These are phyloP conservation scores for Muscicapa adusta DNA, from an alignment of 2,113 vertebrate genomes.

Conservation along the genomic window DNA sequence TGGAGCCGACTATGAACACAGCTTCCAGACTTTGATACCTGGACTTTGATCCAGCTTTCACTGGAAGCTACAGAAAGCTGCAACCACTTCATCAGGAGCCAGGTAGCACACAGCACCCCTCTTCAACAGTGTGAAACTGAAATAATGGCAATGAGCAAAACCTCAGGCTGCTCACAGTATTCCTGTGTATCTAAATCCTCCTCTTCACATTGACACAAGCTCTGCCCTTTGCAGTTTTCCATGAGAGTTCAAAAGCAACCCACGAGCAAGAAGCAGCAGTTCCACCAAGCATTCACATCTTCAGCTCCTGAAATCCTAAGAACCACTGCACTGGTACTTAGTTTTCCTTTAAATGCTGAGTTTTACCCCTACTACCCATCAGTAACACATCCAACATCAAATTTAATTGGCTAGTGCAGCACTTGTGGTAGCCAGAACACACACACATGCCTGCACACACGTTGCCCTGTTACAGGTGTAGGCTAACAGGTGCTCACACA, in stretches of 20 bases:
- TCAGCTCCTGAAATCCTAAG: background rate
- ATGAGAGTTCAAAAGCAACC: background rate
- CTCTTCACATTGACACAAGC: background rate
- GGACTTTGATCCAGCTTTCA: background rate
- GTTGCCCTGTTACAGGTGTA: background rate
- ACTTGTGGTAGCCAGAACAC: slow-evolving; percentile 5
- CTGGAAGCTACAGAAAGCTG: background rate
- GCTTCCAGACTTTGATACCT: background rate
- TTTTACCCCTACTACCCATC: background rate
- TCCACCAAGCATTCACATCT: background rate
- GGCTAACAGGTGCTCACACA: background rate
- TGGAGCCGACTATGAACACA: fast-evolving
- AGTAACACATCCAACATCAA: background rate
- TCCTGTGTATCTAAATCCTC: background rate
- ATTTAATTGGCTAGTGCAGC: background rate
- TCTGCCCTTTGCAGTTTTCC: background rate
- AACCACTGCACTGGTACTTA: background rate
- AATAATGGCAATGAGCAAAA: background rate
- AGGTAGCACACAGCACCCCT: background rate
- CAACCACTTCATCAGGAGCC: background rate
- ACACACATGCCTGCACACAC: background rate
- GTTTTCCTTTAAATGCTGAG: background rate
- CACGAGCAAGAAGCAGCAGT: background rate
- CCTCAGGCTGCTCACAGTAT: background rate
- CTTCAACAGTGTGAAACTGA: background rate